Percentiles rank a stretch among this genome's conserved stretches.
Evolutionary conservation across 2,113 vertebrate genomes (phyloP).

Genomic region (Leuciscus idus): DNA sequence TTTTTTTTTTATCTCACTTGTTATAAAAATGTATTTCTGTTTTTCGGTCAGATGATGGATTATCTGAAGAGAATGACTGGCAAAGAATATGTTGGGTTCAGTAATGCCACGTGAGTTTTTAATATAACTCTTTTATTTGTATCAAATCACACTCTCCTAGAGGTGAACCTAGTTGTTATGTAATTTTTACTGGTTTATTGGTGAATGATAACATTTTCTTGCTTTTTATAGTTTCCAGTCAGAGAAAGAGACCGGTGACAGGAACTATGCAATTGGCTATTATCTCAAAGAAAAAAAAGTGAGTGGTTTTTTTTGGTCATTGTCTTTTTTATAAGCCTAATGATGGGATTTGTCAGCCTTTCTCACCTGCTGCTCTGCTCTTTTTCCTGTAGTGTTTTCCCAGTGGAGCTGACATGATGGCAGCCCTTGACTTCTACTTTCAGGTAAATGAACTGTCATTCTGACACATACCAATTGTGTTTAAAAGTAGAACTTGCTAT

Average conservation of each 20-base stretch:
- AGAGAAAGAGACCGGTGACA: conserved; percentile 80
- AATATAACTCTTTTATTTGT: not conserved
- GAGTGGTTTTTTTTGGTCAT: conserved; percentile 5
- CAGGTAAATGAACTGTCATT: conserved; percentile 74
- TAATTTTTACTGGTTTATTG: not conserved
- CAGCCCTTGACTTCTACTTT: conserved; percentile 89
- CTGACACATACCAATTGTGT: not conserved
- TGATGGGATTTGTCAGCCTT: not conserved
- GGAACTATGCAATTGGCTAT: conserved; percentile 86
- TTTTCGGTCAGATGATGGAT: conserved; percentile 80
- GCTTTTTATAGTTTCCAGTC: conserved; percentile 76
- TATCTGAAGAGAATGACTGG: conserved; percentile 84
- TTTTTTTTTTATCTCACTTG: conserved; percentile 6
- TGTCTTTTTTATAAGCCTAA: not conserved
- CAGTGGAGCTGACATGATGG: conserved; percentile 81
- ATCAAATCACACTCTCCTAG: not conserved
- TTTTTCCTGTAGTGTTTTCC: conserved; percentile 82
- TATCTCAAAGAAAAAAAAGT: conserved; percentile 92
- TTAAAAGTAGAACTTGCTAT: not conserved
- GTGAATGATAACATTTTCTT: not conserved
- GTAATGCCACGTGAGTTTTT: conserved; percentile 85
- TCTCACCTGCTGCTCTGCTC: not conserved
- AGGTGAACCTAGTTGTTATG: not conserved
- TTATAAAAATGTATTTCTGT: not conserved
- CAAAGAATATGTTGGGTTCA: conserved; percentile 86